These are phyloP conservation scores for Samia ricini DNA, from an alignment of 1,140 invertebrate genomes.

Conservation along the genomic window DNA sequence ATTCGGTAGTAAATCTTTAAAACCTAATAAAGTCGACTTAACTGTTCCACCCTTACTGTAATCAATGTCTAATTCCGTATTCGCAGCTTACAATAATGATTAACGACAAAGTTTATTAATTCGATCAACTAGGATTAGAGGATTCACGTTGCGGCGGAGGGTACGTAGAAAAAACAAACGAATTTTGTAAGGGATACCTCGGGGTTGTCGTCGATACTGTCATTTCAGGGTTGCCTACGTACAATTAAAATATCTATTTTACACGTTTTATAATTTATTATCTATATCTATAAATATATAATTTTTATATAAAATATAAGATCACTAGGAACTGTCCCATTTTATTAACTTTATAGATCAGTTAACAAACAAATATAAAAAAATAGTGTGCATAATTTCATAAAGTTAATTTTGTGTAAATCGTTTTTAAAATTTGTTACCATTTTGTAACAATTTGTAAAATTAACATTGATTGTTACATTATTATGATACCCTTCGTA, in stretches of 20 bases:
- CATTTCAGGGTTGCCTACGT: constrained; percentile 37
- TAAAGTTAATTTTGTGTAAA: too few relatives aligned
- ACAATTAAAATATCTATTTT: background rate
- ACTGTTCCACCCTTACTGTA: constrained; percentile 57
- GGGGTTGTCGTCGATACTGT: constrained; percentile 7
- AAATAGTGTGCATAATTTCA: too few relatives aligned
- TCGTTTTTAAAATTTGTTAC: too few relatives aligned
- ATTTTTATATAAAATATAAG: too few relatives aligned
- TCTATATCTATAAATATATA: too few relatives aligned
- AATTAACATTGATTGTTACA: too few relatives aligned
- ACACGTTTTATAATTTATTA: too few relatives aligned
- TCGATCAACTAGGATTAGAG: constrained; percentile 71
- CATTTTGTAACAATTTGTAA: too few relatives aligned
- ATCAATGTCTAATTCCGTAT: constrained; percentile 73
- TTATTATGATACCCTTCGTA: too few relatives aligned
- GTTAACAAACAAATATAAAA: too few relatives aligned
- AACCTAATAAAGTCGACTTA: constrained; percentile 63
- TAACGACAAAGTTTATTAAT: constrained; percentile 74
- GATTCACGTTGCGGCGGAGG: constrained; percentile 40
- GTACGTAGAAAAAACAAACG: constrained; percentile 70
- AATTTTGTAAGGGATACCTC: constrained; percentile 58
- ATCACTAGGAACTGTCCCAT: too few relatives aligned
- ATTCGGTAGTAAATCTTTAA: constrained; percentile 42
- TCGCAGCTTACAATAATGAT: constrained; percentile 73
- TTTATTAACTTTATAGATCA: too few relatives aligned